Percentiles rank a stretch among this genome's conserved stretches.
Conservation (phyloP, 2,113 vertebrate species). For the Megaleporinus macrocephalus region DNA sequence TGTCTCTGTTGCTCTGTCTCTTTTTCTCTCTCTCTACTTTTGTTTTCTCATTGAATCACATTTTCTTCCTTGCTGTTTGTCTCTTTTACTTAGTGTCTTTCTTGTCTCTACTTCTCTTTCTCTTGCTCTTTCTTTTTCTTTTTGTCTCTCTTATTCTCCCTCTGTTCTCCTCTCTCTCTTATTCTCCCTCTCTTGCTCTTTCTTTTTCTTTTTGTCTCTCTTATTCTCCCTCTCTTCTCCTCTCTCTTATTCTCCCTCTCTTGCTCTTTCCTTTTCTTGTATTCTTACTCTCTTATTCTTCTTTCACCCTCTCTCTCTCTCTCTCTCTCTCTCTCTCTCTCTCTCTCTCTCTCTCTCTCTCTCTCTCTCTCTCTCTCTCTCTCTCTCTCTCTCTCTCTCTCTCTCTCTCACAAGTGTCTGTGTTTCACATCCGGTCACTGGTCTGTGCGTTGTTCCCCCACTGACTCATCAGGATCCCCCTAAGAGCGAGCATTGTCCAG, state of each 20-base stretch:
- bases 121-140: no score
- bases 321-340: neutral
- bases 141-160: neutral
- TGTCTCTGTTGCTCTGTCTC: no score
- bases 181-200: no score
- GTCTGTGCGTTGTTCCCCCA: slow-evolving; percentile 6
- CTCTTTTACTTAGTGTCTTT: neutral
- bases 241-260: neutral
- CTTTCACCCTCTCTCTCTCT: no score
- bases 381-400: slow-evolving; percentile 4
- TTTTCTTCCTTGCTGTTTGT: neutral
- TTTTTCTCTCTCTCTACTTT: neutral
- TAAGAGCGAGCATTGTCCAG: slow-evolving; percentile 56
- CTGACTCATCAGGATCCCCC: slow-evolving; percentile 60
- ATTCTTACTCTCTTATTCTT: no score
- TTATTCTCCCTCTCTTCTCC: no score
- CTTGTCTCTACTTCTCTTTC: neutral
- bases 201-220: no score
- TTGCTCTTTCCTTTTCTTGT: no score
- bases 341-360: neutral
- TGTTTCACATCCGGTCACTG: slow-evolving; percentile 39
- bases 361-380: slow-evolving; percentile 21
- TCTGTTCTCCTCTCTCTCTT: no score
- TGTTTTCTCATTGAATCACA: neutral
- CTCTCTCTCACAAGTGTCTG: slow-evolving; percentile 35